phyloP scores from a whole-genome alignment of 2,797 vertebrate genomes.

The Pogonophryne albipinna region DNA sequence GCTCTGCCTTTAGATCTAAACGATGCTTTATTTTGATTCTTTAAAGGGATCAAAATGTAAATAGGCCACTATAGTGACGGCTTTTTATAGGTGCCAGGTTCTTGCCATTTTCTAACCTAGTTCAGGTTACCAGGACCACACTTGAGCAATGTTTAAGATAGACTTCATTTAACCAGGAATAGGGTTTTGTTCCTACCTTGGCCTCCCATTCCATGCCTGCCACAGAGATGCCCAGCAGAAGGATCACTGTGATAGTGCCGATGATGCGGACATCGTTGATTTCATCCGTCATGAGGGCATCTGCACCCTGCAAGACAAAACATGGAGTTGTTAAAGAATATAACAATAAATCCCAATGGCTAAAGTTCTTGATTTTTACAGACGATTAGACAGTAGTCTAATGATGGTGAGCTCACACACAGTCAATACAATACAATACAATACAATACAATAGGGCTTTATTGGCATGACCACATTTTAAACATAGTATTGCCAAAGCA shows the following conservation, averaged over 20 bases:
- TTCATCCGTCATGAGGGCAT: conserved; percentile 89
- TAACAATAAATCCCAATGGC: background rate
- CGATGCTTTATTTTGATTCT: no score
- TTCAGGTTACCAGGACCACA: no score
- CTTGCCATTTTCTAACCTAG: no score
- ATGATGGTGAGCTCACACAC: background rate
- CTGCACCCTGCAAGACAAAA: conserved; percentile 78
- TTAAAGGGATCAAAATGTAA: no score
- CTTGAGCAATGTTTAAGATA: background rate
- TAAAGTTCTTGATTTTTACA: no score
- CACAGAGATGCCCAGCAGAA: conserved; percentile 95
- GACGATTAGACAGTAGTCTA: background rate
- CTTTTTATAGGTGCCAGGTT: no score
- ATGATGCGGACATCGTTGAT: conserved; percentile 95
- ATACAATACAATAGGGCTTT: no score
- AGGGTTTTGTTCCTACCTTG: conserved; percentile 85
- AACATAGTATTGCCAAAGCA: no score
- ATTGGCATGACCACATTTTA: no score
- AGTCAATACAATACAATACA: no score
- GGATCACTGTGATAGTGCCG: conserved; percentile 93
- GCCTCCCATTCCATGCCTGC: conserved; percentile 99
- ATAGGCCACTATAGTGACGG: no score
- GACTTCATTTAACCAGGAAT: background rate
- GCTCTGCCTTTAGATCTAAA: no score
- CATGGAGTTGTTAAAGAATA: background rate